Conservation (phyloP, 2,797 vertebrate species). For the Lateolabrax maculatus region DNA sequence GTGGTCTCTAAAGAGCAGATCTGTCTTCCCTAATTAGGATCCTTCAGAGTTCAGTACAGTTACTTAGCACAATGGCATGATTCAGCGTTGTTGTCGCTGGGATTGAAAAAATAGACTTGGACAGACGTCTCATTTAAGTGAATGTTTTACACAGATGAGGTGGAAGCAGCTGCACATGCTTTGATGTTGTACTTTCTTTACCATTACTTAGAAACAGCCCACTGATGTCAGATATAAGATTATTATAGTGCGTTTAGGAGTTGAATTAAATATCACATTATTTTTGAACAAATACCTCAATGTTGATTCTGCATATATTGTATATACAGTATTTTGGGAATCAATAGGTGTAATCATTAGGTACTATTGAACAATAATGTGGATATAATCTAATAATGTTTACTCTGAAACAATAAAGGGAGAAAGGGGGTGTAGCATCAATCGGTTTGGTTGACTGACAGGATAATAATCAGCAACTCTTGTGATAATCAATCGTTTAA, state of each 20-base stretch:
- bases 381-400: no score
- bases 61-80: conserved; percentile 56
- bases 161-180: background rate
- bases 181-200: conserved; percentile 7
- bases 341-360: background rate
- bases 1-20: conserved; percentile 67
- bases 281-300: conserved; percentile 1
- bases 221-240: background rate
- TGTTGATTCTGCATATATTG: background rate
- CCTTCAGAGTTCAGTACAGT: conserved; percentile 53
- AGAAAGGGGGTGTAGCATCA: background rate
- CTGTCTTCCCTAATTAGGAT: conserved; percentile 67
- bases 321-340: background rate
- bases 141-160: conserved; percentile 45
- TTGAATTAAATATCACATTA: background rate
- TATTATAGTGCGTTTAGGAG: background rate
- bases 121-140: conserved; percentile 40
- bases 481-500: background rate
- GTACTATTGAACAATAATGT: background rate
- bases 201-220: background rate
- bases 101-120: conserved; percentile 18
- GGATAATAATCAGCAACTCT: background rate
- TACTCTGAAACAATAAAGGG: no score
- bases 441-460: background rate
- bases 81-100: conserved; percentile 43